Evolutionary conservation across 2,113 vertebrate genomes (phyloP), one percentile per base, ranked within the genome.

Genomic region (Rattus rattus): DNA sequence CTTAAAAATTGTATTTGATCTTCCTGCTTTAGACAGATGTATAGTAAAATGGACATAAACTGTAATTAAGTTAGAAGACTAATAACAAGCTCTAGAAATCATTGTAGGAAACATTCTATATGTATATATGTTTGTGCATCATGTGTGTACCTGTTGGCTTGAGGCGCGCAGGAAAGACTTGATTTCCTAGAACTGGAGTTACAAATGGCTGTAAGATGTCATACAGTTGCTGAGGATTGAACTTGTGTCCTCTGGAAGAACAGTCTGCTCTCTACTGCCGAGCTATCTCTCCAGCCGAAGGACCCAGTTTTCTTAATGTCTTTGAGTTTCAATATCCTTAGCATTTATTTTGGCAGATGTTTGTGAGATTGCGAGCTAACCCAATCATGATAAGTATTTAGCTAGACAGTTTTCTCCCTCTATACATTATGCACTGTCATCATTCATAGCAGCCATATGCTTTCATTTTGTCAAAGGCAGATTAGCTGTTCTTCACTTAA

Each of bases 241-340:
- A 61, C 12, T 39, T 59, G 80, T 33, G 54, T 81, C 36, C 33
- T 56, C 10, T n/a, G 33, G 20, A 81, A n/a, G 54, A 80, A 19
- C 36, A 24, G 11, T 22, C 36, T 24, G 7, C 24, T 84, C n/a
- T 43, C 43, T 43, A 84, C 56, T 84, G 24, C 36, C 61, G n/a
- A 84, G 22, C 22, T 1, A 43, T 26, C n/a, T 83, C 13, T 61
- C n/a, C 14, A 84, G 56, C 7, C 16, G 24, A 63, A 63, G 95
- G 63, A 24, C 52, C 70, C 70, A 94, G 17, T 65, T 96, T 95
- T 93, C 72, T 75, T 95, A 86, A 89, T 96, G 43, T 94, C 16
- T 14, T 22, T 77, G 47, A 63, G 4, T 43, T 97, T 96, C 39
- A 86, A 26, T 81, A 91, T 96, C 52, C 30, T 77, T 26, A 4